phyloP scores from a whole-genome alignment of 1,140 invertebrate genomes.

The Ostrea edulis region DNA sequence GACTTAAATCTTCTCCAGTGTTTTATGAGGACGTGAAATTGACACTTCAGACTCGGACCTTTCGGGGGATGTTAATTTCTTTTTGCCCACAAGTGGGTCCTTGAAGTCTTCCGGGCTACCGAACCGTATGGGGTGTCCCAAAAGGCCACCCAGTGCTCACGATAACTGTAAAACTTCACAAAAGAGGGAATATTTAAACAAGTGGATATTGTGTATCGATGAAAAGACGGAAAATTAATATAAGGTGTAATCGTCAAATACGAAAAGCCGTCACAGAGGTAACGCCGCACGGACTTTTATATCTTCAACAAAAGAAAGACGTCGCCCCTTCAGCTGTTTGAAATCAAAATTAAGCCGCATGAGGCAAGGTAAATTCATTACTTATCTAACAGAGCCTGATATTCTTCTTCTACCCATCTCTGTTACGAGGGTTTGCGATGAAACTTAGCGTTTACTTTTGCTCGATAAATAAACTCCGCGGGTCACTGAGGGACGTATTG shows the following conservation, averaged over 20 bases:
- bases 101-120: slow-evolving; percentile 7
- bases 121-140: not conserved
- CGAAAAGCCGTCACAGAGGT: not conserved
- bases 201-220: slow-evolving; percentile 29
- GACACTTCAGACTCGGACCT: not conserved
- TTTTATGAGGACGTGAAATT: slow-evolving; percentile 2
- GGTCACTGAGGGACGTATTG: not conserved
- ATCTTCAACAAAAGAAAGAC: not conserved
- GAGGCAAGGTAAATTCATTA: slow-evolving; percentile 33
- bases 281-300: not conserved
- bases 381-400: slow-evolving; percentile 1
- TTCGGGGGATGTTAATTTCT: slow-evolving; percentile 9
- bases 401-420: not conserved
- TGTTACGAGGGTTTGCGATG: slow-evolving; percentile 13
- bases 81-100: slow-evolving; percentile 6
- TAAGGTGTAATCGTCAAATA: slow-evolving; percentile 17
- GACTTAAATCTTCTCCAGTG: not conserved
- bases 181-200: slow-evolving; percentile 5
- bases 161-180: slow-evolving; percentile 5
- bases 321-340: not conserved
- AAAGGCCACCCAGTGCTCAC: not conserved
- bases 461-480: not conserved
- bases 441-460: slow-evolving; percentile 31
- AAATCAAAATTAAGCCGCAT: slow-evolving; percentile 20
- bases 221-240: slow-evolving; percentile 25